phyloP scores from a whole-genome alignment of 1,140 invertebrate species.

The Augochlora pura region DNA sequence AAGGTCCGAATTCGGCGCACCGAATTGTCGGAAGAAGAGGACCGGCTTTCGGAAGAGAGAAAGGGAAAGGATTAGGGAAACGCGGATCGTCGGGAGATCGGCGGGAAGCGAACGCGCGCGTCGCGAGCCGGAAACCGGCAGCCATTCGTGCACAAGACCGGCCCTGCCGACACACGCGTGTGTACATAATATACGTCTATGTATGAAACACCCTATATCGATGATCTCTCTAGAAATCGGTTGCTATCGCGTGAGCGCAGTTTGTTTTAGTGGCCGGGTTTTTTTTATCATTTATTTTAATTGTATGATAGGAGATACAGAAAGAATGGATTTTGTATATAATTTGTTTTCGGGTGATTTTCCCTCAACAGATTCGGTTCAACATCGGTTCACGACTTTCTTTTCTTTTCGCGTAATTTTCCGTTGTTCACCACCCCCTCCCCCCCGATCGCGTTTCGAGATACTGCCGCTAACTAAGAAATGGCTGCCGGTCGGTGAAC shows the following conservation, averaged over 20 bases:
- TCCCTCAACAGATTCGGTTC: neutral
- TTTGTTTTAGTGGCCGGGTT: too few species aligned
- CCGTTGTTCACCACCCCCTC: too few species aligned
- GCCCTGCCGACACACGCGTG: neutral
- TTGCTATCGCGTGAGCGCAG: slow-evolving; percentile 25
- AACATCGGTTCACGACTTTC: too few species aligned
- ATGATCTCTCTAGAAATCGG: slow-evolving; percentile 42
- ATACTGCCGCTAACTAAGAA: neutral
- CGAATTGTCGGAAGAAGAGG: slow-evolving; percentile 27
- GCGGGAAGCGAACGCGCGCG: neutral
- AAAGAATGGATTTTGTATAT: slow-evolving; percentile 34
- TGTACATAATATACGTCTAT: slow-evolving; percentile 35
- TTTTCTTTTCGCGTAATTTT: too few species aligned
- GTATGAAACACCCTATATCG: neutral
- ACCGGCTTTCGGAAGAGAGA: neutral
- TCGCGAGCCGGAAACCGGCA: slow-evolving; percentile 32
- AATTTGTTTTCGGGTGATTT: slow-evolving; percentile 6
- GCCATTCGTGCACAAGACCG: slow-evolving; percentile 17
- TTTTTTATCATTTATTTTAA: too few species aligned
- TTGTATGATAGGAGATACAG: too few species aligned
- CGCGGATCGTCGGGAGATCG: too few species aligned
- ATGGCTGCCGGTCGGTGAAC: slow-evolving; percentile 43
- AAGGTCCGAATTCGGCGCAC: slow-evolving; percentile 35
- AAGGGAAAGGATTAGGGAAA: neutral
- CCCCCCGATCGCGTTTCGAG: too few species aligned